These are phyloP conservation scores for Drosophila tropicalis DNA, from an alignment of 1,140 invertebrate species.

Conservation along the genomic window DNA sequence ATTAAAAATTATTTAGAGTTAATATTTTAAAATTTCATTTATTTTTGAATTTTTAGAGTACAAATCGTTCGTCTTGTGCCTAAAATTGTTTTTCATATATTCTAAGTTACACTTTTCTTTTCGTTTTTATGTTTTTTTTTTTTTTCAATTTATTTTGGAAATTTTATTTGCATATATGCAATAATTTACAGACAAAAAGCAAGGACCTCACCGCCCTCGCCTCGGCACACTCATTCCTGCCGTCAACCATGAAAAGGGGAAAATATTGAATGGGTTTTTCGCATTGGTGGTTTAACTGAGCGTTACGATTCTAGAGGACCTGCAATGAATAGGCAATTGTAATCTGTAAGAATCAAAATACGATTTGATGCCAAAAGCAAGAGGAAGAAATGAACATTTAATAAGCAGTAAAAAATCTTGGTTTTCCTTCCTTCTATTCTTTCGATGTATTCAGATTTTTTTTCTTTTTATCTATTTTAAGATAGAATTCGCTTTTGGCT, in stretches of 20 bases:
- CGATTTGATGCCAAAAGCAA: background rate
- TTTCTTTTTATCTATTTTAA: constrained; percentile 31
- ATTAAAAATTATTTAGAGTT: too few species aligned
- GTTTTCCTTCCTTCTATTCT: background rate
- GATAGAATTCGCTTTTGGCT: constrained; percentile 13
- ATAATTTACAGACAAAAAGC: constrained; percentile 58
- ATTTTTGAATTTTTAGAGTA: constrained; percentile 1
- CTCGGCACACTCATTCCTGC: too few species aligned
- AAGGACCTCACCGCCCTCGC: constrained; percentile 2
- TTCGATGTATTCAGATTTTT: constrained; percentile 46
- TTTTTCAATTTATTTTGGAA: constrained; percentile 48
- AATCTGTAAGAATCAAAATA: background rate
- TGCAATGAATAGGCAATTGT: constrained; percentile 49
- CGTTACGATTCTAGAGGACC: constrained; percentile 12
- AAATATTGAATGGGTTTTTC: constrained; percentile 30
- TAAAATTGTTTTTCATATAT: background rate
- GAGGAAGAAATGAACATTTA: constrained; percentile 50
- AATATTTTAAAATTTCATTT: too few species aligned
- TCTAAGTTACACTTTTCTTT: background rate
- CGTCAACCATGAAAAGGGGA: background rate
- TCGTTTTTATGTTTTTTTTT: constrained; percentile 5
- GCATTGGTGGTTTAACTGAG: constrained; percentile 29
- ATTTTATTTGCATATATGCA: constrained; percentile 64
- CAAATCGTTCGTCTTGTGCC: background rate
- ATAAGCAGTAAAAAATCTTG: constrained; percentile 69